Conservation (phyloP, 2,888 invertebrate genomes). For the Stomorhina lunata region DNA sequence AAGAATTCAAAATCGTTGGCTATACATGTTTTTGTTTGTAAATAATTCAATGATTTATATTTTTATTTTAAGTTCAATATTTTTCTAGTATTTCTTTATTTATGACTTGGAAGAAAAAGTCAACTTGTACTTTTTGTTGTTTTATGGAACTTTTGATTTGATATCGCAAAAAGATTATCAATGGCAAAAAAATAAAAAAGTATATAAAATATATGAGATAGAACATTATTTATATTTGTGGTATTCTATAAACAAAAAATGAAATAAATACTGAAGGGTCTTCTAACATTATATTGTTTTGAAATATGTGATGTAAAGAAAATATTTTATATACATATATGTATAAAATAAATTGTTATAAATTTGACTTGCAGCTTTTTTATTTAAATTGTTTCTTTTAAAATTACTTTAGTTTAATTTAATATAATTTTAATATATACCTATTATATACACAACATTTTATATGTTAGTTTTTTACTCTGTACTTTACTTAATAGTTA, state of each 20-base stretch:
- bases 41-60: constrained; percentile 32
- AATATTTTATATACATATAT: not conserved
- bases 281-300: not conserved
- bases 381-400: not conserved
- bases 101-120: not conserved
- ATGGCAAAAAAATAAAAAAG: constrained; percentile 1
- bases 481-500: constrained; percentile 36
- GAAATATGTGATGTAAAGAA: constrained; percentile 45
- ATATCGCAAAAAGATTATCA: constrained; percentile 35
- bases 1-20: not conserved
- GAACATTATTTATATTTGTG: no score
- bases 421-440: constrained; percentile 7
- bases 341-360: constrained; percentile 39
- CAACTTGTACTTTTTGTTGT: not conserved
- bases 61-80: not conserved
- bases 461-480: constrained; percentile 45
- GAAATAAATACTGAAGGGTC: not conserved
- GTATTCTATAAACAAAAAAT: not conserved
- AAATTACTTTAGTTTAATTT: constrained; percentile 7
- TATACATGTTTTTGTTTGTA: constrained; percentile 40
- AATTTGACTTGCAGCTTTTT: constrained; percentile 44
- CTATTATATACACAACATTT: constrained; percentile 16
- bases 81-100: not conserved
- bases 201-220: not conserved
- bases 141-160: constrained; percentile 27